Evolutionary conservation across 1,140 invertebrate species (phyloP).

Genomic region (Tigriopus japonicus): DNA sequence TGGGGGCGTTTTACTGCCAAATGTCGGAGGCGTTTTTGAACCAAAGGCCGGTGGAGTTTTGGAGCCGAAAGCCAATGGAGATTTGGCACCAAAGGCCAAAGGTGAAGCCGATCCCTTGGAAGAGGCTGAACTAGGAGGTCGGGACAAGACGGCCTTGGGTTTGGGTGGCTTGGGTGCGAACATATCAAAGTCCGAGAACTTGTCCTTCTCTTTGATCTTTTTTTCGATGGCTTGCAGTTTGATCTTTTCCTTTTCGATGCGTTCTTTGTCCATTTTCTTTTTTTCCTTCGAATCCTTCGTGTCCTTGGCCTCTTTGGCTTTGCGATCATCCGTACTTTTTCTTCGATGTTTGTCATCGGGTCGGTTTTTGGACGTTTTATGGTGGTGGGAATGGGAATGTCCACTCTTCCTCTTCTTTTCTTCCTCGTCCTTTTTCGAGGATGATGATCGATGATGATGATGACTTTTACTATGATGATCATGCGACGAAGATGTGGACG

Average conservation of each 20-base stretch:
- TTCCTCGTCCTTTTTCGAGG: not conserved
- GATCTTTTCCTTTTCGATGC: not conserved
- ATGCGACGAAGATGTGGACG: not conserved
- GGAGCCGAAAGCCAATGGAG: not conserved
- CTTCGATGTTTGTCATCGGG: not conserved
- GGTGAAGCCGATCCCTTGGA: not conserved
- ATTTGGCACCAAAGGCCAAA: not conserved
- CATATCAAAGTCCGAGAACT: not conserved
- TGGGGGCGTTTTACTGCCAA: not conserved
- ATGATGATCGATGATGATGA: not conserved
- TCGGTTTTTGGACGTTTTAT: not conserved
- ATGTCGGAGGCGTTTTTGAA: not conserved
- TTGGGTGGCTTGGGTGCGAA: not conserved
- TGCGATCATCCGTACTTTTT: not conserved
- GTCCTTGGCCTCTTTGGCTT: not conserved
- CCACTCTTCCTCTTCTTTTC: not conserved
- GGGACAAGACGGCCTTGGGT: not conserved
- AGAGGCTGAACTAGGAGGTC: not conserved
- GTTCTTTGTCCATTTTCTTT: not conserved
- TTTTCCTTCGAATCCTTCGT: not conserved
- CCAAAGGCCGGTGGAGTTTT: not conserved
- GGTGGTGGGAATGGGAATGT: not conserved
- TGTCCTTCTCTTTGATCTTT: not conserved
- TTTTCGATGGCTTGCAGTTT: not conserved
- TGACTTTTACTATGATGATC: not conserved